Evolutionary conservation across 2,888 invertebrate species (phyloP).

Genomic region (Mesorhabditis belari): DNA sequence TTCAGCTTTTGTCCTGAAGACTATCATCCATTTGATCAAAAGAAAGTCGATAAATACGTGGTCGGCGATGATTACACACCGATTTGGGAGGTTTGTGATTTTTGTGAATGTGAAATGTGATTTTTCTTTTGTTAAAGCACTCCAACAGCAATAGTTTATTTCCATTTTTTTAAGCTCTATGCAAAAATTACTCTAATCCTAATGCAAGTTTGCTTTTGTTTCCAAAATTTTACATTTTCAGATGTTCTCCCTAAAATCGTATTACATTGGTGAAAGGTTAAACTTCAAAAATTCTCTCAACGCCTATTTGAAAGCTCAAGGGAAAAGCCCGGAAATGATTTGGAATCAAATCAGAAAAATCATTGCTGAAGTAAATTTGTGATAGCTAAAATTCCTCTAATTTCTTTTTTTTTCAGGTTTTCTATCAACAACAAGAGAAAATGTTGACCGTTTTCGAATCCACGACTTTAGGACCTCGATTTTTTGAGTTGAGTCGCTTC

Average conservation of each 20-base stretch:
- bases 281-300: conserved; percentile 82
- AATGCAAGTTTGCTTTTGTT: too few species aligned
- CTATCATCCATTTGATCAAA: conserved; percentile 81
- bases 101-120: too few species aligned
- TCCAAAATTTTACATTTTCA: conserved; percentile 31
- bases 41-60: conserved; percentile 78
- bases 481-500: conserved; percentile 89
- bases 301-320: conserved; percentile 61
- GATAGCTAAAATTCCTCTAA: neutral
- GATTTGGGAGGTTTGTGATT: conserved; percentile 73
- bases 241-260: conserved; percentile 55
- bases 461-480: conserved; percentile 53
- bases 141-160: too few species aligned
- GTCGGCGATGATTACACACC: conserved; percentile 89
- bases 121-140: too few species aligned
- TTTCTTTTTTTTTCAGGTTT: conserved; percentile 51
- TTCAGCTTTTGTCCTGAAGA: conserved; percentile 78
- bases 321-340: conserved; percentile 67
- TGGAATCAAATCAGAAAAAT: conserved; percentile 77
- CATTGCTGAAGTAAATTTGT: conserved; percentile 62
- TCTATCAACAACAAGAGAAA: conserved; percentile 34
- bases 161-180: too few species aligned
- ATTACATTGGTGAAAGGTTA: conserved; percentile 61
- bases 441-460: conserved; percentile 25
- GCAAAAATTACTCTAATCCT: too few species aligned